phyloP scores from a whole-genome alignment of 2,113 vertebrate species.

The Tinamus guttatus region DNA sequence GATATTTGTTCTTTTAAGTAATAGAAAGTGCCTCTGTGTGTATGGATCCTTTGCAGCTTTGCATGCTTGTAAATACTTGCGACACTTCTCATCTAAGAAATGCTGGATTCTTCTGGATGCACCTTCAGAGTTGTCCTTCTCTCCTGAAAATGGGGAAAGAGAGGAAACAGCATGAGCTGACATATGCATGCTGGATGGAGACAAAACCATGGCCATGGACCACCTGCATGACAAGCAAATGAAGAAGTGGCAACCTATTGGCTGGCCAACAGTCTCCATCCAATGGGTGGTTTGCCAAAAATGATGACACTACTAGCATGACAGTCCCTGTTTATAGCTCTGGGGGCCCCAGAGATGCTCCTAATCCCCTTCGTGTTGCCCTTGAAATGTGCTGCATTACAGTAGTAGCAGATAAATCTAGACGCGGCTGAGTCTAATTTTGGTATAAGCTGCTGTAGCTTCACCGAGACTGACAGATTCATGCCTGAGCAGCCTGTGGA shows the following conservation, averaged over 20 bases:
- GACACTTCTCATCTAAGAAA: background rate
- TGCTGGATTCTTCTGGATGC: background rate
- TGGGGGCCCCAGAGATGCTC: background rate
- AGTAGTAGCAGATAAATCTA: background rate
- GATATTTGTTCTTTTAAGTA: background rate
- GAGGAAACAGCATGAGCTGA: background rate
- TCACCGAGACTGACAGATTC: background rate
- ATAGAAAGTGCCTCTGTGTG: background rate
- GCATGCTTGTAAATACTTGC: background rate
- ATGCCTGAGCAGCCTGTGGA: background rate
- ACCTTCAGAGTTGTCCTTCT: background rate
- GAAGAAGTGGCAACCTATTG: fast-evolving
- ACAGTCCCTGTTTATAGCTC: background rate
- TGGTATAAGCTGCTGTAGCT: background rate
- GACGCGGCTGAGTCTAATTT: background rate
- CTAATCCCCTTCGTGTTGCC: background rate
- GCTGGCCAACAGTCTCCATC: too few species aligned
- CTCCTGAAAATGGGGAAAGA: background rate
- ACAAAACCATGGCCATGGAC: background rate
- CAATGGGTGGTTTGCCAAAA: background rate
- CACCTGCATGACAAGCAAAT: fast-evolving
- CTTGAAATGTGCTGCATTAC: background rate
- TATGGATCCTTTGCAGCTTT: background rate
- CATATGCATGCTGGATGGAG: background rate
- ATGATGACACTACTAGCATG: background rate